Percentiles rank a stretch among this genome's conserved stretches.
These are phyloP conservation scores for Antheraea assamensis DNA, from an alignment of 2,888 invertebrate genomes.

Conservation along the genomic window DNA sequence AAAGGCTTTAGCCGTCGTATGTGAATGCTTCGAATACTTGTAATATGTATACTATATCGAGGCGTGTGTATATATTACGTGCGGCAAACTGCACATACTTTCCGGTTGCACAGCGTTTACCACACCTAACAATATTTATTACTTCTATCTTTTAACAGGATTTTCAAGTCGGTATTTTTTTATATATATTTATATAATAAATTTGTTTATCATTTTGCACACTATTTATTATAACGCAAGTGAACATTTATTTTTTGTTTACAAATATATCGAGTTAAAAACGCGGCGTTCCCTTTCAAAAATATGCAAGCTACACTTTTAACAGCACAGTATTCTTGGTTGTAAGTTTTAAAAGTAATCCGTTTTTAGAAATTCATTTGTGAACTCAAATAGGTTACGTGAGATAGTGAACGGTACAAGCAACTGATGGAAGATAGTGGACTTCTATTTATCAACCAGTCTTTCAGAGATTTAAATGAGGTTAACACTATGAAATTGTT, in stretches of 20 bases:
- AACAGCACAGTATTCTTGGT: neutral
- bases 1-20: constrained; percentile 9
- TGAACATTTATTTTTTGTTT: neutral
- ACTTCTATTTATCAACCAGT: constrained; percentile 4
- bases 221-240: too few species aligned
- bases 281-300: neutral
- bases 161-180: neutral
- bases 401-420: constrained; percentile 4
- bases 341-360: neutral
- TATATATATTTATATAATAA: neutral
- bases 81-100: neutral
- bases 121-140: neutral
- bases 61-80: neutral
- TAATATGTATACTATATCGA: neutral
- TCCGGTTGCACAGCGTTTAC: neutral
- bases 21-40: neutral
- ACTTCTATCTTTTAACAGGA: neutral
- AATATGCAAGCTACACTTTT: neutral
- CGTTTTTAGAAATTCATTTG: neutral
- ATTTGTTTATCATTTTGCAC: neutral
- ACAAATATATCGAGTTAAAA: neutral
- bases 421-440: neutral
- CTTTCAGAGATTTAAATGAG: constrained; percentile 3
- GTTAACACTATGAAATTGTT: constrained; percentile 7
- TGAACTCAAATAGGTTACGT: constrained; percentile 1